A percentile compares a stretch with the other conserved stretches of the same genome.
Conservation (phyloP, 1,140 invertebrate genomes). For the Lepidurus apus region DNA sequence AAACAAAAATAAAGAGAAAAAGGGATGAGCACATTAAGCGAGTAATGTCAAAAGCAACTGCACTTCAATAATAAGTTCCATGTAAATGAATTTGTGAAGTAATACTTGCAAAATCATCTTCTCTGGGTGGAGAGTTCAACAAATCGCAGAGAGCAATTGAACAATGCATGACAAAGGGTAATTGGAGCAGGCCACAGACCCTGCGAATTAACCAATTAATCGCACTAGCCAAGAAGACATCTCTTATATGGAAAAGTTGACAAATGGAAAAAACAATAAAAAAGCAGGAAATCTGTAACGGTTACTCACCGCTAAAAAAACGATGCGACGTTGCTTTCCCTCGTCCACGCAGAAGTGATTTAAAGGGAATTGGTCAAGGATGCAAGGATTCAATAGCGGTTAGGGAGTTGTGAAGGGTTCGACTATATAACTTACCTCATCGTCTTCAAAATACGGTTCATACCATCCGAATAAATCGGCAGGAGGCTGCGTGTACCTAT, state of each 20-base stretch:
- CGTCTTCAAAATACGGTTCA: conserved; percentile 90
- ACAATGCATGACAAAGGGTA: conserved; percentile 22
- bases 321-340: conserved; percentile 20
- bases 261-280: neutral
- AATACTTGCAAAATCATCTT: conserved; percentile 20
- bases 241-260: neutral
- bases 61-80: neutral
- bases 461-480: conserved; percentile 95
- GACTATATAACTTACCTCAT: conserved; percentile 60
- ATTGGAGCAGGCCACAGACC: conserved; percentile 18
- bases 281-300: neutral
- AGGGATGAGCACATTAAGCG: neutral
- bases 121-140: conserved; percentile 17
- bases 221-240: neutral
- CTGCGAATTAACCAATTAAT: conserved; percentile 9
- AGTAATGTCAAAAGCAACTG: neutral
- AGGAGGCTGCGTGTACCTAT: conserved; percentile 92
- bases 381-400: neutral
- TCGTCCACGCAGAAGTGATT: conserved; percentile 21
- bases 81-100: conserved; percentile 16
- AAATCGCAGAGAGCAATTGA: conserved; percentile 13
- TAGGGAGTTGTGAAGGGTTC: neutral
- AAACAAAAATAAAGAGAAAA: conserved; percentile 30
- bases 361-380: neutral
- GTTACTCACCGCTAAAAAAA: conserved; percentile 7